Evolutionary conservation across 23 tunicate species (phyloP), one percentile per base, ranked within the genome.

Genomic region (Trididemnum miniatum): DNA sequence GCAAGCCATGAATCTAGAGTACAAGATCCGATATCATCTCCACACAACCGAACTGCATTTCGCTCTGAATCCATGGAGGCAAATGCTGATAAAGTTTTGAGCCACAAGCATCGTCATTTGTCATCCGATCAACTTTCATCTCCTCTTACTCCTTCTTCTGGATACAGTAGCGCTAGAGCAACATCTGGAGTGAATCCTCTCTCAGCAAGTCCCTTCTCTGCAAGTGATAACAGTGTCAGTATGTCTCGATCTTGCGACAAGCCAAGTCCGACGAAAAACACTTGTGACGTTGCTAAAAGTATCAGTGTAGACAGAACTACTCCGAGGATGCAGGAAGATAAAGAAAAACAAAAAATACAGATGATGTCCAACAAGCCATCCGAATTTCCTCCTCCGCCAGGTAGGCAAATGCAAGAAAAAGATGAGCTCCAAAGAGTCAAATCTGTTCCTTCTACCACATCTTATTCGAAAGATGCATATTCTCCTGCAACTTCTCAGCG

Each of bases 61-160:
- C 7, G 12, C 39, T 5, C 23, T 30, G 20, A 18, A 4, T 7
- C 15, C 12, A 39, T 29, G 2, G 59, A 40, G 20, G 5, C 59
- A 2, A 4, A n/a, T 59, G 7, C 3, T 38, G 59, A 73, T 2
- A 28, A 26, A 69, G 26, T 2, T 9, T 2, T 29, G 20, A 69
- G 44, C 29, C 22, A 20, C 26, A 54, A 51, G 54, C 28, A 32
- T 54, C 82, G 82, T 5, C 67, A 36, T 20, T 32, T 54, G 2
- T 77, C 84, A 63, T 36, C 59, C 34, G 84, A 80, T 31, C 84
- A 63, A 31, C 73, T 80, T 63, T 64, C 74, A 2, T 81, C 91
- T 31, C 91, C 91, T 23, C 51, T 54, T 31, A 87, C 91, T n/a
- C 86, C 91, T 1, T 87, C 91, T 0, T 87, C 91, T 7, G 91